Conservation (phyloP, 2,888 invertebrate species). For the Erannis defoliaria region DNA sequence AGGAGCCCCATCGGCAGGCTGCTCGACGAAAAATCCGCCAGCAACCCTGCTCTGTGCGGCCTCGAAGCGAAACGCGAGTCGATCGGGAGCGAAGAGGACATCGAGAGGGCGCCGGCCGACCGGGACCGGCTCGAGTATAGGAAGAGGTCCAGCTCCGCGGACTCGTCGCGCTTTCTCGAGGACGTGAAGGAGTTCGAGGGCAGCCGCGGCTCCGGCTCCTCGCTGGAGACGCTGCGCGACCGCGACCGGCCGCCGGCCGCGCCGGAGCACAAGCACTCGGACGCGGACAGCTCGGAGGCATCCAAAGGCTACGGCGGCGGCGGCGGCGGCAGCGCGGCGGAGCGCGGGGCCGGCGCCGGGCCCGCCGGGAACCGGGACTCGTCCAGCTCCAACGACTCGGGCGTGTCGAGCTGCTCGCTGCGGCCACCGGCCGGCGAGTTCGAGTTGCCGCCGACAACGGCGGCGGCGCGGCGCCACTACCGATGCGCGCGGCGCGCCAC, state of each 20-base stretch:
- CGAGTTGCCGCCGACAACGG: slow-evolving; percentile 87
- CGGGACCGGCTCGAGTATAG: slow-evolving; percentile 62
- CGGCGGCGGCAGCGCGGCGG: slow-evolving; percentile 72
- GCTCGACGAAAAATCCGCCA: slow-evolving; percentile 88
- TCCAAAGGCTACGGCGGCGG: slow-evolving; percentile 56
- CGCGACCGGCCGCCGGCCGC: slow-evolving; percentile 59
- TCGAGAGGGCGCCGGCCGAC: slow-evolving; percentile 43
- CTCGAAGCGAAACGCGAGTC: slow-evolving; percentile 49
- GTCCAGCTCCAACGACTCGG: slow-evolving; percentile 93
- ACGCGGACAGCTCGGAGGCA: slow-evolving; percentile 77
- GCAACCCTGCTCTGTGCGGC: slow-evolving; percentile 89
- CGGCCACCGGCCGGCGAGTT: slow-evolving; percentile 85
- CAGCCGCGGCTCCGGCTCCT: slow-evolving; percentile 78
- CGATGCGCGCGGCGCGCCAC: slow-evolving; percentile 87
- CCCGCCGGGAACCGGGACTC: slow-evolving; percentile 91
- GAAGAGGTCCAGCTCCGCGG: slow-evolving; percentile 91
- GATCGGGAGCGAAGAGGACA: slow-evolving; percentile 6
- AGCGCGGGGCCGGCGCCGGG: slow-evolving; percentile 88
- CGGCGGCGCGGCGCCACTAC: slow-evolving; percentile 81
- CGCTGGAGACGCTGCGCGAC: slow-evolving; percentile 81
- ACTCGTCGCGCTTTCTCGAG: slow-evolving; percentile 90
- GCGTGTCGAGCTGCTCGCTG: slow-evolving; percentile 90
- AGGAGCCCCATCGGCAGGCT: slow-evolving; percentile 62
- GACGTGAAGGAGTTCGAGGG: slow-evolving; percentile 85
- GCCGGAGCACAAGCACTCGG: slow-evolving; percentile 67